A percentile compares a stretch with the other conserved stretches of the same genome.
Conservation (phyloP, 2,797 vertebrate species). For the Ctenochaetus hawaiiensis region DNA sequence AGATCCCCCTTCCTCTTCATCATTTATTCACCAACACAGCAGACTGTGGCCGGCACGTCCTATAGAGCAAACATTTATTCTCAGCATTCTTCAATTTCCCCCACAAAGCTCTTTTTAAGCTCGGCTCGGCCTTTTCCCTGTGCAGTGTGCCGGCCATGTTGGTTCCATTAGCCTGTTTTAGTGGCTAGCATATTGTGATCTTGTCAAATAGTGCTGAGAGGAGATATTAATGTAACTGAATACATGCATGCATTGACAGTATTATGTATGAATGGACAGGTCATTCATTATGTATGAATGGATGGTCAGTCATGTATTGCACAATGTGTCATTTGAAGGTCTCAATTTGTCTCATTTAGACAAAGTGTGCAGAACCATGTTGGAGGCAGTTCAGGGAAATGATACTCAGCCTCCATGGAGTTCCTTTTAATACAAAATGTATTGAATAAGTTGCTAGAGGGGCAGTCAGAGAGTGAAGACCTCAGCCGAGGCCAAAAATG, state of each 20-base stretch:
- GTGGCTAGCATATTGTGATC: slow-evolving; percentile 58
- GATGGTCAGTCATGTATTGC: slow-evolving; percentile 45
- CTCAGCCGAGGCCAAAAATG: too few relatives aligned
- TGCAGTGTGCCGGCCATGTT: slow-evolving; percentile 54
- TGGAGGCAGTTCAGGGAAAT: slow-evolving; percentile 10
- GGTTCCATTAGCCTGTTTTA: slow-evolving; percentile 61
- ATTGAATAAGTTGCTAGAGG: too few relatives aligned
- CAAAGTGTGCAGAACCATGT: slow-evolving; percentile 1
- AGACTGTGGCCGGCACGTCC: slow-evolving; percentile 77
- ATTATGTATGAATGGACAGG: slow-evolving; percentile 65
- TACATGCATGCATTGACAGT: slow-evolving; percentile 61
- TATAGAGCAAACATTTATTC: slow-evolving; percentile 83
- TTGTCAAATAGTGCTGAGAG: slow-evolving; percentile 76
- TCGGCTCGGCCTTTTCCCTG: slow-evolving; percentile 54
- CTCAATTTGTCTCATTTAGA: slow-evolving; percentile 49
- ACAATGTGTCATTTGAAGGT: slow-evolving; percentile 51
- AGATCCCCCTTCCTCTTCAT: slow-evolving; percentile 83
- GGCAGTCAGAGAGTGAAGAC: too few relatives aligned
- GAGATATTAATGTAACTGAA: slow-evolving; percentile 68
- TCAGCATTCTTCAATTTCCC: slow-evolving; percentile 84
- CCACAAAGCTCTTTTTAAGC: slow-evolving; percentile 81
- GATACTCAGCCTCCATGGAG: neutral
- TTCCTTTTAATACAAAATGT: neutral
- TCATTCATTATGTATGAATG: slow-evolving; percentile 44
- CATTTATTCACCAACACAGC: slow-evolving; percentile 88